These are phyloP conservation scores for Hypothenemus hampei DNA, from an alignment of 1,140 invertebrate species.

Conservation along the genomic window DNA sequence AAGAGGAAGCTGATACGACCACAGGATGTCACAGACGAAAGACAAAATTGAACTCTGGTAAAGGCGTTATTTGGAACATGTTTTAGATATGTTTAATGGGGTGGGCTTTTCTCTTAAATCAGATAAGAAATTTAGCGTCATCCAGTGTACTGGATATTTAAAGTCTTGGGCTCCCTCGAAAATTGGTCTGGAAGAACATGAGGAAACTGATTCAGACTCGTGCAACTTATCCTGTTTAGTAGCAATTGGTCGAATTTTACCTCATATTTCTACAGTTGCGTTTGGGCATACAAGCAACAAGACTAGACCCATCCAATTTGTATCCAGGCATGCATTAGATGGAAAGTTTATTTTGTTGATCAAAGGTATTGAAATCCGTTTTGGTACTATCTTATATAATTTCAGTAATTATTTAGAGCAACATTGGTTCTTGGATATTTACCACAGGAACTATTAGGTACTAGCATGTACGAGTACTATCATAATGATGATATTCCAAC, in stretches of 20 bases:
- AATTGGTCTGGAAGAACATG: conserved; percentile 60
- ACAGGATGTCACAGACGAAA: conserved; percentile 59
- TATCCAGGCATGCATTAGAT: conserved; percentile 87
- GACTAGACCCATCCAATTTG: conserved; percentile 60
- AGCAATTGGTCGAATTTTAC: conserved; percentile 69
- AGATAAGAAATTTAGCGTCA: conserved; percentile 75
- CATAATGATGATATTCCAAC: conserved; percentile 76
- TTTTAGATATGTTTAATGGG: background rate
- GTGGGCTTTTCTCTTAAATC: conserved; percentile 7
- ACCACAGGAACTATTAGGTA: conserved; percentile 87
- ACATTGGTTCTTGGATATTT: conserved; percentile 85
- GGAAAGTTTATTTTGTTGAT: conserved; percentile 97
- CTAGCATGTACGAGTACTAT: conserved; percentile 91
- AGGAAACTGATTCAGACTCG: conserved; percentile 65
- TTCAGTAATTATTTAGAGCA: conserved; percentile 60
- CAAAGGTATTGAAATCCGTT: conserved; percentile 49
- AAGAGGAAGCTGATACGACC: conserved; percentile 68
- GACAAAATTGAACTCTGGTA: conserved; percentile 60
- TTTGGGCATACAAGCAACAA: conserved; percentile 44
- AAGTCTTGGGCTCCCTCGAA: conserved; percentile 87
- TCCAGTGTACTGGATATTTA: conserved; percentile 86
- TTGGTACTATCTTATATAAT: background rate
- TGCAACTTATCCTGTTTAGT: conserved; percentile 83
- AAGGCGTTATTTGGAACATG: background rate
- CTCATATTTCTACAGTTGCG: conserved; percentile 49